Evolutionary conservation across 1,140 invertebrate genomes (phyloP), one percentile per base, ranked within the genome.

Genomic region (Argopecten irradians): DNA sequence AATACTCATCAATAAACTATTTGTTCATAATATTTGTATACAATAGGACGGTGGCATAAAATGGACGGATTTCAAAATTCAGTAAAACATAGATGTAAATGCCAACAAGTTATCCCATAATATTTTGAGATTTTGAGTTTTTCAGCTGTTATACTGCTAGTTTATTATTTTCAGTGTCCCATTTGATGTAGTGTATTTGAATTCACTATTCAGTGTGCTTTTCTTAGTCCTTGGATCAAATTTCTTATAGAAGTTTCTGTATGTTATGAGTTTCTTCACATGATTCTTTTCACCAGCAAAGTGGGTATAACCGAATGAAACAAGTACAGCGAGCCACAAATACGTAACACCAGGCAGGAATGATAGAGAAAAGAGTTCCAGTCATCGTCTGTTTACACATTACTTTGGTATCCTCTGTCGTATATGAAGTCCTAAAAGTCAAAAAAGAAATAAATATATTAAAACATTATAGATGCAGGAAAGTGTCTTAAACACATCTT

Each of bases 371-470:
- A 5, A 28, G 55, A 16, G 55, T 71, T 71, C 55, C 55, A 71
- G 22, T 71, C n/a, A n/a, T 71, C 28, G 7, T 55, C 43, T 55
- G 43, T 71, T 28, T 71, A 71, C n/a, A 71, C 55, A 11, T 71
- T 71, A n/a, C 55, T 71, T 71, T 71, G 55, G 55, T 71, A 71
- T 71, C 55, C 55, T 71, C 55, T n/a, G 55, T 71, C 55, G 28
- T 71, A 71, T 28, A 71, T 71, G 55, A 71, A 71, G 28, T 71
- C 55, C 55, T 71, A 71, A 22, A 71, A 71, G 28, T 28, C 28
- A 5, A 71, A 71, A 16, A 71, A 71, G n/a, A 28, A n/a, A 71
- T 1, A 19, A 71, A 11, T 71, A 28, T 71, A 71, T 8, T 28
- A 5, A 71, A 71, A n/a, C n/a, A 71, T 28, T 71, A 71, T 0